A percentile compares a stretch with the other conserved stretches of the same genome.
These are phyloP conservation scores for Autographa gamma DNA, from an alignment of 2,888 invertebrate species.

Conservation along the genomic window DNA sequence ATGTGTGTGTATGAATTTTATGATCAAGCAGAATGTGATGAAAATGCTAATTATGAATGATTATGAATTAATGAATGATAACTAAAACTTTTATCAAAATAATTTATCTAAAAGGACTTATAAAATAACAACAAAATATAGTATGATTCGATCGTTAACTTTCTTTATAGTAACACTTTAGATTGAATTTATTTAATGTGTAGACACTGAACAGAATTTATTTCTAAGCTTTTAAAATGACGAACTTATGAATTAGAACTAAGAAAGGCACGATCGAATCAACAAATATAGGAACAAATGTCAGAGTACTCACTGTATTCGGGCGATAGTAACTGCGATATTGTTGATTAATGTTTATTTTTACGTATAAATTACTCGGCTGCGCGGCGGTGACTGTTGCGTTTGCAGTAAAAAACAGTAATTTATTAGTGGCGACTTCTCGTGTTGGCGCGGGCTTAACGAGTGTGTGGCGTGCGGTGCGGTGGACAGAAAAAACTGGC, in stretches of 20 bases:
- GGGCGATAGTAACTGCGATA: slow-evolving; percentile 84
- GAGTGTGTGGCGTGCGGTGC: slow-evolving; percentile 89
- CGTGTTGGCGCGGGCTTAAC: slow-evolving; percentile 90
- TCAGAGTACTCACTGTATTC: slow-evolving; percentile 85
- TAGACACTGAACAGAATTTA: slow-evolving; percentile 13
- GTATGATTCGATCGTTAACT: slow-evolving; percentile 48
- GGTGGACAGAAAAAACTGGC: slow-evolving; percentile 91
- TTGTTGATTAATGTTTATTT: slow-evolving; percentile 87
- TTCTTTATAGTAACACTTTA: slow-evolving; percentile 17
- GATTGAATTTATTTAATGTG: slow-evolving; percentile 17
- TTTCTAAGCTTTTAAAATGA: slow-evolving; percentile 12
- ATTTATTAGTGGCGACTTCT: slow-evolving; percentile 90
- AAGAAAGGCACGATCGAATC: slow-evolving; percentile 77
- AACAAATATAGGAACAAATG: slow-evolving; percentile 74
- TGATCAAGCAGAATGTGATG: slow-evolving; percentile 64
- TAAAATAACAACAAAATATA: slow-evolving; percentile 38
- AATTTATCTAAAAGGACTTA: slow-evolving; percentile 45
- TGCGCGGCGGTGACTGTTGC: slow-evolving; percentile 88
- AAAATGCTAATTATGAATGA: slow-evolving; percentile 68
- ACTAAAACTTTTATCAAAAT: slow-evolving; percentile 40
- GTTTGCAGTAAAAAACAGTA: slow-evolving; percentile 88
- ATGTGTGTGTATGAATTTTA: slow-evolving; percentile 60
- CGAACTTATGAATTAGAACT: slow-evolving; percentile 55
- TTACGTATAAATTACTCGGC: slow-evolving; percentile 87
- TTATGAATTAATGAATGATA: slow-evolving; percentile 64